Conservation (phyloP, 2,797 vertebrate species). For the Macropus fuliginosus region DNA sequence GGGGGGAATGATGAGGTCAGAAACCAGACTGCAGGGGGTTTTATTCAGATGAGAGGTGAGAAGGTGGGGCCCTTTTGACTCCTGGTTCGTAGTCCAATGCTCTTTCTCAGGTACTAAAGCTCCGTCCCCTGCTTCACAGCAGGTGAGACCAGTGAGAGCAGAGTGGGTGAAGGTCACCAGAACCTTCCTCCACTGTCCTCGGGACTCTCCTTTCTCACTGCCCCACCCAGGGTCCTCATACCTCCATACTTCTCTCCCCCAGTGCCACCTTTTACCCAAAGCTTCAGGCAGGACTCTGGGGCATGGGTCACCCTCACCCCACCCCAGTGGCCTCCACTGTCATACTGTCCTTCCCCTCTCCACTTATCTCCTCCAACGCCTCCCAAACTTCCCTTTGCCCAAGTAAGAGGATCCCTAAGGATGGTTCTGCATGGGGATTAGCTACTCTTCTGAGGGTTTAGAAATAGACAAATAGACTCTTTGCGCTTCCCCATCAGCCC, state of each 20-base stretch:
- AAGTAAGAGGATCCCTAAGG: neutral
- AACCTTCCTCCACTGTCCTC: rapidly evolving
- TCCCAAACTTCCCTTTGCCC: neutral
- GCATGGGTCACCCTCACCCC: neutral
- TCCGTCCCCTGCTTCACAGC: neutral
- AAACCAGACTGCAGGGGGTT: neutral
- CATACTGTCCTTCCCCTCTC: neutral
- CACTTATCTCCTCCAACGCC: neutral
- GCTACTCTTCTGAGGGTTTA: neutral
- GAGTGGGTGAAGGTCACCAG: neutral
- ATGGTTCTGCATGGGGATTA: neutral
- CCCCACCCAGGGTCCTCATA: neutral
- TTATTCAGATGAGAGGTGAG: neutral
- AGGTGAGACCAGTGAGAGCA: neutral
- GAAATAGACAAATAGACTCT: neutral
- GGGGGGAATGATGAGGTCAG: neutral
- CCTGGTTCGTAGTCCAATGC: neutral
- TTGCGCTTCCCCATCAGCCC: neutral
- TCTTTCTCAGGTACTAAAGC: neutral
- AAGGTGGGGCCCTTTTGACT: neutral
- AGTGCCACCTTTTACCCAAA: neutral
- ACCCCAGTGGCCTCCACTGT: neutral
- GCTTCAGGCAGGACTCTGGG: neutral
- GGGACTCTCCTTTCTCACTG: neutral
- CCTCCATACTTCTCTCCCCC: neutral